Base-by-base conservation (phyloP, 2,113 vertebrate species). In the Baryphthengus martii region DNA sequence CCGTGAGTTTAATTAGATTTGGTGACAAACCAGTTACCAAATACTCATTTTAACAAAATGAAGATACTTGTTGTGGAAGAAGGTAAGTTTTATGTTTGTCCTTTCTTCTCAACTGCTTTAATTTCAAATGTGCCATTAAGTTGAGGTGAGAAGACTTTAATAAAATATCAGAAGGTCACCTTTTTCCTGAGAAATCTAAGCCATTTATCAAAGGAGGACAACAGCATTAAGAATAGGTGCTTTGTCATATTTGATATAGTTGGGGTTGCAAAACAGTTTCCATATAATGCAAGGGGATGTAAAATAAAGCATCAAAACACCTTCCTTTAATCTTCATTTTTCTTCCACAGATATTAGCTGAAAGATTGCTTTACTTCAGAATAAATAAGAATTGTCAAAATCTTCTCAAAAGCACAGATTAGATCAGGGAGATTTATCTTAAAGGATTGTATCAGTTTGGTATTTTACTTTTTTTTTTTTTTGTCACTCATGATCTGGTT, bases 361-460 rank as follows among this genome's bases (percentile, higher is more conserved):
- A 84, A 96, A 90, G 12, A 53, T 90, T 88, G 44, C 82, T 75
- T 90, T 79, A 59, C 61, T 87, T 97, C 33, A 52, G 33, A 85
- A 42, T n/a, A 72, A 93, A 61, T 71, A 89, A 74, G 45, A 86
- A 73, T 61, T 89, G 44, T 79, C 56, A 91, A 81, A 37, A 21
- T 17, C 16, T 49, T 74, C 49, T 90, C 55, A 67, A 67, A 89
- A 35, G 72, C 52, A 67, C 7, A 44, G 16, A 66, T 88, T 70
- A 89, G 35, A 70, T 75, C 25, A 18, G 6, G 42, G 73, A 82
- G 33, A 77, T 80, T 63, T 92, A 70, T 62, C 35, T 16, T 90
- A 33, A 23, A 63, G 45, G 66, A 67, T 47, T 29, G 5, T 62
- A 35, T 84, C 53, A 55, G 42, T 56, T 56, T 39, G 29, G 6